Conservation (phyloP, 2,888 invertebrate species). For the Apotomis betuletana region DNA sequence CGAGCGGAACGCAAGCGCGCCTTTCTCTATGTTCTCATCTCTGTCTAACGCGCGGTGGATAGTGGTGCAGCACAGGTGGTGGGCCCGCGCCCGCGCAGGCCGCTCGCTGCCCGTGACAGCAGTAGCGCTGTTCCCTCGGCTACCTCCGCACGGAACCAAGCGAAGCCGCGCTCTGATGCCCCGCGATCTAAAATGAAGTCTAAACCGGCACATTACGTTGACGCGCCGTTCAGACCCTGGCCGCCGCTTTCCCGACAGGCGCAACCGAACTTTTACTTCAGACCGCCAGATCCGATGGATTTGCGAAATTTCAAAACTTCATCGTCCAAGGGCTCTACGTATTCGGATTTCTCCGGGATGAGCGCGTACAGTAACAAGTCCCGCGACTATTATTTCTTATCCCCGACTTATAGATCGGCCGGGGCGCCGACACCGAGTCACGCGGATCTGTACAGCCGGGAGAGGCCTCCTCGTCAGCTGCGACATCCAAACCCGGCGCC, state of each 20-base stretch:
- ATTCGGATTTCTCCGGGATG: slow-evolving; percentile 79
- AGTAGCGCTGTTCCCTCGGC: slow-evolving; percentile 77
- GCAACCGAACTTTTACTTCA: slow-evolving; percentile 79
- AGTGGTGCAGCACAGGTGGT: slow-evolving; percentile 68
- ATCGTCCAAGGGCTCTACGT: slow-evolving; percentile 75
- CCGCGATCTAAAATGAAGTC: slow-evolving; percentile 86
- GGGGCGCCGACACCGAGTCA: slow-evolving; percentile 82
- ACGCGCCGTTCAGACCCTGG: slow-evolving; percentile 85
- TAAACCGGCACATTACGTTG: slow-evolving; percentile 81
- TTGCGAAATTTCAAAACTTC: slow-evolving; percentile 77
- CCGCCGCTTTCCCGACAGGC: slow-evolving; percentile 84
- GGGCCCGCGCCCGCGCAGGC: slow-evolving; percentile 62
- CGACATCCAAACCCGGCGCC: slow-evolving; percentile 62
- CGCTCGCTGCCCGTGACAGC: slow-evolving; percentile 66
- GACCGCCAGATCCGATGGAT: slow-evolving; percentile 78
- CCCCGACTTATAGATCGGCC: slow-evolving; percentile 87
- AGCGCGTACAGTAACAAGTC: slow-evolving; percentile 79
- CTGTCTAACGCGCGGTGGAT: slow-evolving; percentile 72
- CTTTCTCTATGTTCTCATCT: slow-evolving; percentile 80
- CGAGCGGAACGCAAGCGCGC: slow-evolving; percentile 75
- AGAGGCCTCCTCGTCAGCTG: slow-evolving; percentile 75
- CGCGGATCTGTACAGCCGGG: slow-evolving; percentile 67
- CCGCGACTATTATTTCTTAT: slow-evolving; percentile 85
- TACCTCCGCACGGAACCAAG: slow-evolving; percentile 78
- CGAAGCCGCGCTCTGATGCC: slow-evolving; percentile 73